Conservation (phyloP, 1,140 invertebrate species). For the Polypedilum vanderplanki region DNA sequence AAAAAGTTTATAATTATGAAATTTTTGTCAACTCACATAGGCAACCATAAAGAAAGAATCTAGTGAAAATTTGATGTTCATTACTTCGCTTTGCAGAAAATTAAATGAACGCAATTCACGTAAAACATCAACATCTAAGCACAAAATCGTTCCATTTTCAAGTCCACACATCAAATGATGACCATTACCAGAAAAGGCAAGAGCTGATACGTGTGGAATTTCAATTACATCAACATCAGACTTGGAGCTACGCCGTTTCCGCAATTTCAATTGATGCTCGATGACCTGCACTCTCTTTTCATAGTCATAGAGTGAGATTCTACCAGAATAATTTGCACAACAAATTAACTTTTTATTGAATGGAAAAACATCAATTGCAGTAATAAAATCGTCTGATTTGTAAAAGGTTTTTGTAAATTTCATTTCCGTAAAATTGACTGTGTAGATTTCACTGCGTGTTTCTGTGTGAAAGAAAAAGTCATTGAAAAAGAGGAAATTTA, state of each 20-base stretch:
- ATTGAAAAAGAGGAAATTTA: background rate
- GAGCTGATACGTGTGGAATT: background rate
- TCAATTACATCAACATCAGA: slow-evolving; percentile 13
- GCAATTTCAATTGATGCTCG: slow-evolving; percentile 5
- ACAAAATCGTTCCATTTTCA: background rate
- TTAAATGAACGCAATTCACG: background rate
- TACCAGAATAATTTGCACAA: slow-evolving; percentile 2
- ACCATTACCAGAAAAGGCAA: background rate
- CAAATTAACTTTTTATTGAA: slow-evolving; percentile 6
- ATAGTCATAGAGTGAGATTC: background rate
- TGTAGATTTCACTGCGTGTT: background rate
- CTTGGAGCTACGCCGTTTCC: background rate
- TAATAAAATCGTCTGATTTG: background rate
- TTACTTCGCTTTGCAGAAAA: background rate
- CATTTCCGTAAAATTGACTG: background rate
- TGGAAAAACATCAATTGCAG: background rate
- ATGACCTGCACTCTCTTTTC: background rate
- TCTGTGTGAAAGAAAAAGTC: background rate
- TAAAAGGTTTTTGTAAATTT: slow-evolving; percentile 1
- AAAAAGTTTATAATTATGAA: too few species aligned
- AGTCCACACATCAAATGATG: slow-evolving; percentile 4
- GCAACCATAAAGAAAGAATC: background rate
- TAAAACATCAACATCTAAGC: background rate
- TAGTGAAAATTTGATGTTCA: background rate
- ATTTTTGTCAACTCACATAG: background rate